These are phyloP conservation scores for Callospermophilus lateralis DNA, from an alignment of 2,113 vertebrate species.

Conservation along the genomic window DNA sequence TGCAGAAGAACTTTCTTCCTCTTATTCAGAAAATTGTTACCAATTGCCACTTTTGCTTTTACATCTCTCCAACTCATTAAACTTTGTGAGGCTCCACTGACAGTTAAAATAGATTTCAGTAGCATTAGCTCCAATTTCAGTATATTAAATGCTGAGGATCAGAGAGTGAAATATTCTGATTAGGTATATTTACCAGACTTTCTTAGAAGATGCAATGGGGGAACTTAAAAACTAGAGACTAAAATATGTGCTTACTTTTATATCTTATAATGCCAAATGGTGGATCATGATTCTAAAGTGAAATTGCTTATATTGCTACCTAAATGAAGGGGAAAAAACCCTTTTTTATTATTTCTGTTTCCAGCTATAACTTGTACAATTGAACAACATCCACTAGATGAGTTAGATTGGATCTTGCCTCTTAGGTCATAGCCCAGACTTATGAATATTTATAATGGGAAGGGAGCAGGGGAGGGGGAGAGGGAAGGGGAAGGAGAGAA, in stretches of 20 bases:
- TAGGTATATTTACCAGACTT: constrained; percentile 45
- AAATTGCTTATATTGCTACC: not conserved
- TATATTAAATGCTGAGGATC: constrained; percentile 60
- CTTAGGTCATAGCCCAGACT: not conserved
- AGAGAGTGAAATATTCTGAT: constrained; percentile 62
- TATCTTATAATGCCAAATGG: not conserved
- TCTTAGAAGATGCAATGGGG: constrained; percentile 34
- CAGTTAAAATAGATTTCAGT: constrained; percentile 61
- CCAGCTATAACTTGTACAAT: not conserved
- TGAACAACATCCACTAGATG: not conserved
- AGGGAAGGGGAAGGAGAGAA: no score
- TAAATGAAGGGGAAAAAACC: not conserved
- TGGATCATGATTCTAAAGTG: not conserved
- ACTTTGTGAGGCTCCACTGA: constrained; percentile 38
- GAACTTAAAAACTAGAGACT: constrained; percentile 49
- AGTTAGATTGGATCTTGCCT: not conserved
- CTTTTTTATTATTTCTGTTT: constrained; percentile 41
- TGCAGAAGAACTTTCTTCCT: constrained; percentile 53
- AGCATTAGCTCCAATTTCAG: constrained; percentile 56
- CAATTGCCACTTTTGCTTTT: constrained; percentile 65
- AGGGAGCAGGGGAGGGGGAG: no score
- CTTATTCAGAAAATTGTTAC: constrained; percentile 67
- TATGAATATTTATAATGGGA: not conserved
- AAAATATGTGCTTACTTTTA: constrained; percentile 55
- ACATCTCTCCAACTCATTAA: constrained; percentile 62